Evolutionary conservation across 1,140 invertebrate species (phyloP).

Genomic region (Cyclina sinensis): DNA sequence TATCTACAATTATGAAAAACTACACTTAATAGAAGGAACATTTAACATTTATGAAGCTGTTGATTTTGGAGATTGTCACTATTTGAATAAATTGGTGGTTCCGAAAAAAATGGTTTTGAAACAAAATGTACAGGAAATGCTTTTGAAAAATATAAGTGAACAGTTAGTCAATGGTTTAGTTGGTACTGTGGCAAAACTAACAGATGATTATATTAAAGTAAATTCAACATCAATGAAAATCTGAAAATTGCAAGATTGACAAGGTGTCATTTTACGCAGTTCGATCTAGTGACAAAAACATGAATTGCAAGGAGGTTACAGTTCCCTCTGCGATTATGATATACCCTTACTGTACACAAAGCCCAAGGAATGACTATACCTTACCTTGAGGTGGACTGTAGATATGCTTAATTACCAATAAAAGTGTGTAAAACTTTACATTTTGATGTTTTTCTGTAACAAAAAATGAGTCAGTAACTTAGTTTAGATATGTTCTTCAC

Average conservation of each 20-base stretch:
- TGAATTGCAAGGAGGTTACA: neutral
- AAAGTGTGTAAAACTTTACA: too few relatives aligned
- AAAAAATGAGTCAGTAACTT: too few relatives aligned
- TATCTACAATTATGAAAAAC: neutral
- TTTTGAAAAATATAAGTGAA: constrained; percentile 40
- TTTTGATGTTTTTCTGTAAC: too few relatives aligned
- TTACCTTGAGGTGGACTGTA: neutral
- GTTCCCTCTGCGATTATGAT: constrained; percentile 8
- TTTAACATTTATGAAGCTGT: neutral
- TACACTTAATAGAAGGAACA: neutral
- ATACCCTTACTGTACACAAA: constrained; percentile 35
- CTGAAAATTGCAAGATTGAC: neutral
- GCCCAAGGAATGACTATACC: constrained; percentile 38
- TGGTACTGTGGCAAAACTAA: constrained; percentile 38
- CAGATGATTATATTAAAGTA: neutral
- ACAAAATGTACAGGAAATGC: constrained; percentile 25
- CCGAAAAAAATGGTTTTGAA: too few relatives aligned
- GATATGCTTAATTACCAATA: neutral
- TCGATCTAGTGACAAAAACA: neutral
- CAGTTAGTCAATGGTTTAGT: constrained; percentile 41
- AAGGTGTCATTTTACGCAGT: neutral
- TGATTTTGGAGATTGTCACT: neutral
- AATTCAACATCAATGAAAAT: neutral
- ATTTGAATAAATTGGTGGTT: neutral
- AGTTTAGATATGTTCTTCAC: too few relatives aligned